These are phyloP conservation scores for Spinus pinus DNA, from an alignment of 2,797 vertebrate genomes.

Conservation along the genomic window DNA sequence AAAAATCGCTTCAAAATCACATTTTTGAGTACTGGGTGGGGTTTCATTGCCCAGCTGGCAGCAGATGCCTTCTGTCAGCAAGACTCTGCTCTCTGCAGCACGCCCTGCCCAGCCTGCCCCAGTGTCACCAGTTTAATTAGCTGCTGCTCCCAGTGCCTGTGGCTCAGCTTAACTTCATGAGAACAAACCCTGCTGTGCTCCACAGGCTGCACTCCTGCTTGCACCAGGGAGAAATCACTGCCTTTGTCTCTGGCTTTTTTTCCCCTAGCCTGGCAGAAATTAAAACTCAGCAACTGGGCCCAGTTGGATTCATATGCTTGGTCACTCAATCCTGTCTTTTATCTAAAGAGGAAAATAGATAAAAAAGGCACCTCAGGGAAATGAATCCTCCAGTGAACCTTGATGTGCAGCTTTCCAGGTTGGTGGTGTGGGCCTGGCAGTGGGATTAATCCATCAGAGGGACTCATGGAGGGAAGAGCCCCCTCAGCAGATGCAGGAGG, in stretches of 20 bases:
- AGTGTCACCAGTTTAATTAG: conserved; percentile 6
- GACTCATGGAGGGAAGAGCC: neutral
- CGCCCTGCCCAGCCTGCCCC: neutral
- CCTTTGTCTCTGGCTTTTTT: neutral
- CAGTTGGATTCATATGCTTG: neutral
- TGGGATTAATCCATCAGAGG: neutral
- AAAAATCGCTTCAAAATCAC: neutral
- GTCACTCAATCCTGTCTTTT: neutral
- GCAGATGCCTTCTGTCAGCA: neutral
- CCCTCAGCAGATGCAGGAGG: neutral
- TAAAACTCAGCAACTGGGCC: neutral
- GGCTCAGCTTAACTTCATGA: neutral
- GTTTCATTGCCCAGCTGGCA: conserved; percentile 8
- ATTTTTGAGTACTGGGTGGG: neutral
- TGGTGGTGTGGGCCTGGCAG: neutral
- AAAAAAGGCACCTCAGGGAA: neutral
- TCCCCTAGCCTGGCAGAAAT: neutral
- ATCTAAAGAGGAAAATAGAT: neutral
- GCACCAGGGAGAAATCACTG: neutral
- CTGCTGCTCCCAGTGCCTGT: neutral
- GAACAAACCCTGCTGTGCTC: neutral
- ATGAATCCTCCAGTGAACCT: neutral
- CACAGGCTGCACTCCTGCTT: neutral
- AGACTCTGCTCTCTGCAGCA: neutral
- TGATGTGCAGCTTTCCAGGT: neutral